Base-by-base conservation (phyloP, 1,140 invertebrate genomes). In the Eriocheir sinensis region DNA sequence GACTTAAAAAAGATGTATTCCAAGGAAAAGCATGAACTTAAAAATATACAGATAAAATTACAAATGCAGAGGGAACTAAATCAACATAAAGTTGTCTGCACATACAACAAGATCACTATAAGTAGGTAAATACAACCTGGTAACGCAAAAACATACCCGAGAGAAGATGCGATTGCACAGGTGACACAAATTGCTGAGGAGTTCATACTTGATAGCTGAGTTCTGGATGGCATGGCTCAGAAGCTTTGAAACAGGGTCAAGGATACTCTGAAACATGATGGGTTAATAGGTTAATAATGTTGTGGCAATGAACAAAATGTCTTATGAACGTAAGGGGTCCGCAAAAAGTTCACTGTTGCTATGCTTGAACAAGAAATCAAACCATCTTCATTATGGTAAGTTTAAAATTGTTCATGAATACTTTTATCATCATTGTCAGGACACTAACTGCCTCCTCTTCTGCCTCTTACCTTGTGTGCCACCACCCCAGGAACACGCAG, bases 211-310 rank as follows among this genome's bases (percentile, higher is more conserved):
- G 44, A 99, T 97, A n/a, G 97, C 97, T 94, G 98, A 98, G 96
- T 99, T 98, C 97, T 99, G 99, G 80, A 99, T 98, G 4, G 98
- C 98, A 96, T 98, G 98, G 96, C 98, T 98, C 38, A 99, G 96
- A 88, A 99, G 98, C 97, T 99, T 99, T 0, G 99, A 98, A 96
- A 99, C 99, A n/a, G 99, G 98, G 96, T 99, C 99, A 93, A 99
- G 96, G 96, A 99, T 98, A 41, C 97, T 97, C 98, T 98, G 93
- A 48, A 44, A 34, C 44, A 30, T 17, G 32, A 79, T 8, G 44
- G 36, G 12, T 44, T 27, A 15, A 72, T 44, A 21, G n/a, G n/a
- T n/a, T n/a, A n/a, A n/a, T n/a, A n/a, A n/a, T n/a, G n/a, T n/a
- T n/a, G n/a, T n/a, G n/a, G n/a, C n/a, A n/a, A n/a, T n/a, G n/a